Base-by-base conservation (phyloP, 2,888 invertebrate genomes). In the Caenorhabditis sp. region DNA sequence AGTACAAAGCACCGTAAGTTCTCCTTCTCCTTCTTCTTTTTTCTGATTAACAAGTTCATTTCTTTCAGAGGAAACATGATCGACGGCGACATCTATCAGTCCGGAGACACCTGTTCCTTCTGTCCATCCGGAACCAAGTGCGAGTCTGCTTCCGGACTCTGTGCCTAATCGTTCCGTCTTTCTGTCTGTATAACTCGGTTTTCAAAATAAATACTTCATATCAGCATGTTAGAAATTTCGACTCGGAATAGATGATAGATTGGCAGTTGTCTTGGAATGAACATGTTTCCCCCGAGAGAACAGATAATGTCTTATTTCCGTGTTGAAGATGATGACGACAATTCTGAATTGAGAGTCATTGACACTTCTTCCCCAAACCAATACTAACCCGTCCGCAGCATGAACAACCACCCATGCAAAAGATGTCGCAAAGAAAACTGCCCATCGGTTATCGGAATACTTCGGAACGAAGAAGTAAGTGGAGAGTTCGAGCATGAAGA, bases 401-500 rank as follows among this genome's bases (percentile, higher is more conserved):
- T 80, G 82, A 13, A 84, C 72, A 0, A 70, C 69, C 6, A 77
- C 72, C 84, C 82, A 84, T 8, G 84, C 79, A 55, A 84, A 62
- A 3, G 82, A 74, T 2, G 82, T 80, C 9, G 74, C 69, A 26
- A 82, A 56, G 40, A 80, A 84, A 9, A 71, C 80, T 9, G 68
- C 28, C 79, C 79, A 84, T 22, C 69, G 68, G 47, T 79, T 56
- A 20, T 72, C 72, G 24, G 82, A 72, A 50, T 78, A 84, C n/a
- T 67, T 58, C 13, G 74, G 70, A 15, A 84, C 50, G 15, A 82
- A 72, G 53, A 84, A 84, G 32, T 84, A 84, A 2, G 82, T 80
- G 28, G 80, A 44, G 2, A 84, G 62, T 37, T 80, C 82, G 15
- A 64, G 40, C 67, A 82, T 82, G 35, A 82, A 84, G 1, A 84